These are phyloP conservation scores for Perca flavescens DNA, from an alignment of 2,113 vertebrate genomes.

Conservation along the genomic window DNA sequence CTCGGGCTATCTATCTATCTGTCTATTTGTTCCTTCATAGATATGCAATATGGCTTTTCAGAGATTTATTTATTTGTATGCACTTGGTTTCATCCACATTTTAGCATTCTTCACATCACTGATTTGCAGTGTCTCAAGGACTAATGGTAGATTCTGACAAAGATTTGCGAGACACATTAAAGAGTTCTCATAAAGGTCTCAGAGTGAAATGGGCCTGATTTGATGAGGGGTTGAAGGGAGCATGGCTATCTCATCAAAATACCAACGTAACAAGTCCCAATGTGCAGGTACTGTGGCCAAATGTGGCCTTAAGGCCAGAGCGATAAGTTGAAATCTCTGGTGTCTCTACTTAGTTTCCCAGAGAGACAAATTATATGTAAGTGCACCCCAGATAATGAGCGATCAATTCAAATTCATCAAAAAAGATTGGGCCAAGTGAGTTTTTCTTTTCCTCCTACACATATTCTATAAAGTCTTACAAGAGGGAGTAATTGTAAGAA, in stretches of 20 bases:
- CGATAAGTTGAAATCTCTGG: conserved; percentile 19
- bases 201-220: conserved; percentile 18
- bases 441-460: conserved; percentile 24
- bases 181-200: not conserved
- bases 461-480: conserved; percentile 40
- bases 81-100: conserved; percentile 30
- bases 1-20: conserved; percentile 41
- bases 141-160: conserved; percentile 21
- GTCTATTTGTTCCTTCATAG: conserved; percentile 38
- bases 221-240: conserved; percentile 26
- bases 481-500: conserved; percentile 33
- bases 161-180: not conserved
- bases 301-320: conserved; percentile 23
- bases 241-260: conserved; percentile 50
- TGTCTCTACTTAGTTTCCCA: conserved; percentile 28
- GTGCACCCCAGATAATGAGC: conserved; percentile 26
- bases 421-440: conserved; percentile 21
- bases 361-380: not conserved
- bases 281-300: conserved; percentile 33
- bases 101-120: conserved; percentile 18
- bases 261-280: conserved; percentile 43
- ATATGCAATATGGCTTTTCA: conserved; percentile 46
- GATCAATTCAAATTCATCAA: conserved; percentile 42
- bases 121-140: conserved; percentile 21
- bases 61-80: conserved; percentile 51